These are phyloP conservation scores for Drosophila fulvimacula DNA, from an alignment of 2,888 invertebrate genomes.

Conservation along the genomic window DNA sequence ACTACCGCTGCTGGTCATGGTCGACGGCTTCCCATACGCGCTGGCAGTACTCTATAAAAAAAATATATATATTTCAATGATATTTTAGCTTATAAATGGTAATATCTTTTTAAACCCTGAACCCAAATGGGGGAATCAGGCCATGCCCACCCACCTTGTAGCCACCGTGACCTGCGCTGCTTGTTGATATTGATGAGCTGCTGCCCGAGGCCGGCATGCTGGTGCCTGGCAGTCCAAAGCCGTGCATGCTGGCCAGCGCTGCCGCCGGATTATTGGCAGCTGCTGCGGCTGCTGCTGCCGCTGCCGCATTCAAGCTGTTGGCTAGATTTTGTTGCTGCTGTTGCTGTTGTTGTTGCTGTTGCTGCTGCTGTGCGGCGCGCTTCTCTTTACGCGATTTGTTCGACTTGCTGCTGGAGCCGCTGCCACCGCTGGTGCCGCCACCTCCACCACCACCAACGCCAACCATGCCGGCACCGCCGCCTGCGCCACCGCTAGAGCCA, in stretches of 20 bases:
- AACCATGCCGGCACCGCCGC: slow-evolving; percentile 66
- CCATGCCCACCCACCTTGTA: slow-evolving; percentile 82
- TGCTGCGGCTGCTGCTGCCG: slow-evolving; percentile 81
- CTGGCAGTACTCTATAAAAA: slow-evolving; percentile 81
- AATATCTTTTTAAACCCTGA: too few relatives aligned
- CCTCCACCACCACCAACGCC: slow-evolving; percentile 82
- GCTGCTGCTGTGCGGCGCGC: slow-evolving; percentile 81
- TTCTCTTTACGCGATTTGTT: slow-evolving; percentile 84
- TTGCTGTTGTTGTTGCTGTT: slow-evolving; percentile 80
- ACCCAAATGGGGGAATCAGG: too few relatives aligned
- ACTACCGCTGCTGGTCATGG: slow-evolving; percentile 76
- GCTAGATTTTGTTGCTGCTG: slow-evolving; percentile 82
- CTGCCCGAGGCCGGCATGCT: slow-evolving; percentile 82
- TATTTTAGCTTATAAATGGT: too few relatives aligned
- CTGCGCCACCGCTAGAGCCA: slow-evolving; percentile 81
- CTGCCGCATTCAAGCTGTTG: slow-evolving; percentile 81
- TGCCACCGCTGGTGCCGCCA: slow-evolving; percentile 74
- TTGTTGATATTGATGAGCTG: slow-evolving; percentile 66
- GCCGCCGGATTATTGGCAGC: slow-evolving; percentile 80
- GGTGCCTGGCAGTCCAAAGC: slow-evolving; percentile 82
- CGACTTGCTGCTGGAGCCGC: slow-evolving; percentile 79
- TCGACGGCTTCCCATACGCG: slow-evolving; percentile 83
- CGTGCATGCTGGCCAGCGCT: slow-evolving; percentile 82
- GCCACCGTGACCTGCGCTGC: slow-evolving; percentile 65
- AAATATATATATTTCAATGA: too few relatives aligned